Evolutionary conservation across 2,113 vertebrate genomes (phyloP).

Genomic region (Willisornis vidua): DNA sequence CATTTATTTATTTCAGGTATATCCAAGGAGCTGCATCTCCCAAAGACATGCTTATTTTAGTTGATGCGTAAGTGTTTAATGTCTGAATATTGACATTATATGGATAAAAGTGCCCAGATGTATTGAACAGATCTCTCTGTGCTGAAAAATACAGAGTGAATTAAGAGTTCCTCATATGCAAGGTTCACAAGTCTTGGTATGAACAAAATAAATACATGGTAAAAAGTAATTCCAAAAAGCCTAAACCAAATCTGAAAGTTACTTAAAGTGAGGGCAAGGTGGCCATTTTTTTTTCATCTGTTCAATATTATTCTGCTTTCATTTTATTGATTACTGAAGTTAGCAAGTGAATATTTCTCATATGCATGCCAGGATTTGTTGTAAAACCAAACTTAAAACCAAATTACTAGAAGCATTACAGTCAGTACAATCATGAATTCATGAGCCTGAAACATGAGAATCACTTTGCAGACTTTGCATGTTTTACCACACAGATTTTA

Average conservation of each 20-base stretch:
- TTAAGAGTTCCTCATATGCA: neutral
- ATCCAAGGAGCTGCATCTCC: slow-evolving; percentile 98
- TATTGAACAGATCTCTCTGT: neutral
- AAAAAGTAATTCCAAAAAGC: neutral
- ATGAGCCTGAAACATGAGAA: neutral
- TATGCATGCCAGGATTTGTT: neutral
- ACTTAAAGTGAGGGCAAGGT: neutral
- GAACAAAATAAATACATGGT: neutral
- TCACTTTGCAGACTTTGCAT: neutral
- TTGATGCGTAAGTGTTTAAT: slow-evolving; percentile 92
- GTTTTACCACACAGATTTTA: neutral
- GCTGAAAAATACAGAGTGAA: neutral
- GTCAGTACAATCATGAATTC: neutral
- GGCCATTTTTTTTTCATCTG: neutral
- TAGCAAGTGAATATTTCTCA: neutral
- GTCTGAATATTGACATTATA: neutral
- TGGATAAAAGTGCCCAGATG: neutral
- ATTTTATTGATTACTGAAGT: neutral
- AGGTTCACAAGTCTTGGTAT: neutral
- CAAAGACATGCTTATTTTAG: slow-evolving; percentile 98
- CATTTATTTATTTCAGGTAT: slow-evolving; percentile 83
- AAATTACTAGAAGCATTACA: neutral
- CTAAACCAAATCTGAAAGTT: neutral
- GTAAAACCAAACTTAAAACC: neutral
- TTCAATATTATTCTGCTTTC: neutral